Base-by-base conservation (phyloP, 2,888 invertebrate genomes). In the Heteromurus nitidus region DNA sequence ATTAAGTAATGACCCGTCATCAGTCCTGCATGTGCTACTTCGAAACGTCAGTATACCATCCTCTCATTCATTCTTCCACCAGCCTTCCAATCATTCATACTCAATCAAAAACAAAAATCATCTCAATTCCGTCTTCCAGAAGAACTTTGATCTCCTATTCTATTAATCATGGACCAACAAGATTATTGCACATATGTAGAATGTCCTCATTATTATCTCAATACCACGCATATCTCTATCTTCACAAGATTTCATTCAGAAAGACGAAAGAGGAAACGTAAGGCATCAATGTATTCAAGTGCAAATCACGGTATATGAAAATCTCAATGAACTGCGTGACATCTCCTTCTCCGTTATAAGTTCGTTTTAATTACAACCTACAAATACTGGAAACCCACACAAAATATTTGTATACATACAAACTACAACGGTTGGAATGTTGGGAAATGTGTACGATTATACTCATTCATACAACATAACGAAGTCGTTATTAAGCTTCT, bases 1-100 rank as follows among this genome's bases (percentile, higher is more conserved):
- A 80, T 80, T 80, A 80, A 69, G 68, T 80, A 80, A 80, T 80
- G 80, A 74, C 60, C 73, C 69, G 62, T 74, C 74, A 74, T 74
- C 80, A 68, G 67, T 28, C 60, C 67, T 60, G 73, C 74, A 74
- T 72, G 60, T 30, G 30, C 22, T 67, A 7, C 1, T 7, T 53
- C 36, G 13, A 13, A 50, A n/a, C n/a, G n/a, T n/a, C n/a, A n/a
- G n/a, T 26, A 67, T 58, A 50, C 73, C 68, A 53, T 60, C 74
- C 80, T 69, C 73, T 68, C 80, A 80, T 73, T 74, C 73, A 74
- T 80, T 80, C 24, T n/a, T n/a, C n/a, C n/a, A n/a, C n/a, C n/a
- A n/a, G n/a, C n/a, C n/a, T n/a, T n/a, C n/a, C n/a, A n/a, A n/a
- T n/a, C n/a, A n/a, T n/a, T n/a, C n/a, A n/a, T n/a, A n/a, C n/a